Base-by-base conservation (phyloP, 1,140 invertebrate genomes). In the Tetramorium alpestre region DNA sequence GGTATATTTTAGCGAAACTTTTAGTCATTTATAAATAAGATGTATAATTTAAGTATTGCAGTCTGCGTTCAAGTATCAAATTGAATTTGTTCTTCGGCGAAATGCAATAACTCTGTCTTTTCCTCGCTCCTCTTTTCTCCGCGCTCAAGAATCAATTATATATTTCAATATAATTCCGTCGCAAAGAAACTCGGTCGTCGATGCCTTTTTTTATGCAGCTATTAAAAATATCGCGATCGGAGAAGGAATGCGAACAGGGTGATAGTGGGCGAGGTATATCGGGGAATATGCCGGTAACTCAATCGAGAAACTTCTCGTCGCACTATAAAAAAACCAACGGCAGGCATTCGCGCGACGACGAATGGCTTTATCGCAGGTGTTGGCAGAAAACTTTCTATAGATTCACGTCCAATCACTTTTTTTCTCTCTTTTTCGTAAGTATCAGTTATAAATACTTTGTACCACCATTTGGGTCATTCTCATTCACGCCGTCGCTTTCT, bases 361-460 rank as follows among this genome's bases (percentile, higher is more conserved):
- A 84, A 67, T 58, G 54, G 47, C 11, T 58, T 25, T 60, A 33
- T 73, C 65, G 67, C 67, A 47, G 41, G 65, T 82, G 58, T 72
- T 33, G 85, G 51, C 62, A 54, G 70, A 85, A 85, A 91, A 91
- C 87, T 91, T 91, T 87, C 84, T 65, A 60, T 62, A 78, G 70
- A 87, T 80, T 85, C 78, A 76, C 87, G 78, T 87, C 65, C 69
- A 73, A 85, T 89, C 85, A 22, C 69, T 78, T 87, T 84, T 47
- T 28, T 49, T 4, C 33, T 33, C 25, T 65, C 2, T 44, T 47
- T 69, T 87, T 56, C 75, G 72, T 44, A 75, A 62, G 70, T 87
- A 90, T 91, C 81, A 75, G 87, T 87, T 91, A 87, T 92, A 91
- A 92, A 92, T 91, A 84, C 70, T 69, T 28, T n/a, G 33, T 49